These are phyloP conservation scores for Strix uralensis DNA, from an alignment of 2,113 vertebrate genomes.

Conservation along the genomic window DNA sequence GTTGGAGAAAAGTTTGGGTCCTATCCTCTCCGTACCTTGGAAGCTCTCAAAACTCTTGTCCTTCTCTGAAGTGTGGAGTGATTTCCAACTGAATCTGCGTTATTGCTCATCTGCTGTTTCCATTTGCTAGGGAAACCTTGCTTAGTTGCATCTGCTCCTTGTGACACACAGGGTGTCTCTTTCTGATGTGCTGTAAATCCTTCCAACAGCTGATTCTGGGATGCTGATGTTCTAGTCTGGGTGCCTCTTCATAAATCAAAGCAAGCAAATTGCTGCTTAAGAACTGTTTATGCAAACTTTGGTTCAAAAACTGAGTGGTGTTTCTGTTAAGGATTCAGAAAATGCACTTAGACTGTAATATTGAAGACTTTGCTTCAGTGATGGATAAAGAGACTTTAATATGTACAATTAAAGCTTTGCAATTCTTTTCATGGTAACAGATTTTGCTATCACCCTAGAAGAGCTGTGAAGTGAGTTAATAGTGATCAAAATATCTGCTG, in stretches of 20 bases:
- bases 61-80: neutral
- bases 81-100: neutral
- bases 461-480: conserved; percentile 16
- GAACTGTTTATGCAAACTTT: neutral
- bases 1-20: neutral
- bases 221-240: neutral
- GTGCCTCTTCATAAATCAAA: neutral
- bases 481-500: conserved; percentile 20
- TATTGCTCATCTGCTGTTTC: neutral
- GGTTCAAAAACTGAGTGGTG: neutral
- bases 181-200: neutral
- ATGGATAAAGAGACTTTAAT: conserved; percentile 16
- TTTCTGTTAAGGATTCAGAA: neutral
- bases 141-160: neutral
- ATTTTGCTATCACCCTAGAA: neutral
- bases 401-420: conserved; percentile 4
- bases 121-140: neutral
- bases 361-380: neutral
- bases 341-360: neutral
- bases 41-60: neutral
- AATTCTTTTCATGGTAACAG: conserved; percentile 13
- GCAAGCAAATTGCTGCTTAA: conserved; percentile 14
- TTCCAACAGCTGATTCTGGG: neutral
- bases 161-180: neutral
- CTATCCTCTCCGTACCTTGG: neutral